These are phyloP conservation scores for Trichogramma evanescens DNA, from an alignment of 2,888 invertebrate species.

Conservation along the genomic window DNA sequence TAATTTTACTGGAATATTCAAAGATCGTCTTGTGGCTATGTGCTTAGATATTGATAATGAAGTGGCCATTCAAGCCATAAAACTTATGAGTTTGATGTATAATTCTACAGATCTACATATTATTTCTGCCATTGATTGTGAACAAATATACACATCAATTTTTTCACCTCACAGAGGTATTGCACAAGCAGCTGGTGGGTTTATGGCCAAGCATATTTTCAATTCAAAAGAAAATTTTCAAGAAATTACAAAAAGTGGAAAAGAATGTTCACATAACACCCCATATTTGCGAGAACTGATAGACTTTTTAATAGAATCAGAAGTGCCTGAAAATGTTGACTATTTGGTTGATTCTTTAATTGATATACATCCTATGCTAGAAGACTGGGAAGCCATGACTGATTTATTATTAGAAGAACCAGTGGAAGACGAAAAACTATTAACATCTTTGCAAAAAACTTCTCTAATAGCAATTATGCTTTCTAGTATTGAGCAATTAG, in stretches of 20 bases:
- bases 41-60: constrained; percentile 67
- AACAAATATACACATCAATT: constrained; percentile 97
- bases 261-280: constrained; percentile 80
- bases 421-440: constrained; percentile 81
- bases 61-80: constrained; percentile 36
- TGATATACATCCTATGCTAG: constrained; percentile 97
- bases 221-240: constrained; percentile 68
- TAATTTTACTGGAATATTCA: constrained; percentile 97
- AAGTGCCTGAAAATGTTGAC: constrained; percentile 94
- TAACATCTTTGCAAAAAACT: constrained; percentile 93
- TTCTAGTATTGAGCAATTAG: constrained; percentile 93
- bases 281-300: constrained; percentile 93
- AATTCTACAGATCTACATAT: constrained; percentile 93
- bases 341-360: constrained; percentile 97
- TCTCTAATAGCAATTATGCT: constrained; percentile 96
- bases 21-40: constrained; percentile 98
- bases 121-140: constrained; percentile 94
- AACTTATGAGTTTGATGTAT: constrained; percentile 95
- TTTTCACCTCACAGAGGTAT: constrained; percentile 94
- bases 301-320: constrained; percentile 97
- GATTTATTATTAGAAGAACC: constrained; percentile 93
- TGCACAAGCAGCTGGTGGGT: constrained; percentile 96
- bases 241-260: constrained; percentile 73
- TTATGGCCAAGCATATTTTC: constrained; percentile 93
- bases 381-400: constrained; percentile 99